These are phyloP conservation scores for Brachionus koreanus DNA, from an alignment of 1,140 invertebrate species.

Conservation along the genomic window DNA sequence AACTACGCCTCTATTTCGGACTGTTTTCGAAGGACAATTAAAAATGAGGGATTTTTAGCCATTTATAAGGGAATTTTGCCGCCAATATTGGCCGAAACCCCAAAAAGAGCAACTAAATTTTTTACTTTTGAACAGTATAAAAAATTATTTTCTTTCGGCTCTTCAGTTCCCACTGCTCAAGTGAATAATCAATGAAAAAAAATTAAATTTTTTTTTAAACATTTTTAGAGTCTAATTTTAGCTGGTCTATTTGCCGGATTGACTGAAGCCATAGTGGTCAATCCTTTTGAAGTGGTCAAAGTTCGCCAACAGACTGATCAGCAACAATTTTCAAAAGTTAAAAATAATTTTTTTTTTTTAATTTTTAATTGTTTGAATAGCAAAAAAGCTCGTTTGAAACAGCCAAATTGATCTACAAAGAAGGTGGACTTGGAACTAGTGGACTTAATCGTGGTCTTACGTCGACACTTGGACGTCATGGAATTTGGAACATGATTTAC, in stretches of 20 bases:
- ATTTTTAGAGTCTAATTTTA: slow-evolving; percentile 71
- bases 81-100: slow-evolving; percentile 86
- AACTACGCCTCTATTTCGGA: slow-evolving; percentile 75
- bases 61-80: slow-evolving; percentile 83
- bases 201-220: slow-evolving; percentile 37
- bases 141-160: slow-evolving; percentile 73
- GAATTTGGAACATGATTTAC: slow-evolving; percentile 84
- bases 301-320: slow-evolving; percentile 66
- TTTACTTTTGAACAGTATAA: slow-evolving; percentile 89
- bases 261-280: slow-evolving; percentile 81
- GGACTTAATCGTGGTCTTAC: slow-evolving; percentile 83
- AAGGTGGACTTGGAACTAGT: slow-evolving; percentile 74
- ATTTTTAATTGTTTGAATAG: slow-evolving; percentile 49
- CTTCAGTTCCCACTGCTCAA: slow-evolving; percentile 47
- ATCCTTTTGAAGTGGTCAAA: slow-evolving; percentile 92
- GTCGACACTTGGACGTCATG: slow-evolving; percentile 79
- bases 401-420: slow-evolving; percentile 71
- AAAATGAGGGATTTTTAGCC: slow-evolving; percentile 67
- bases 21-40: slow-evolving; percentile 82
- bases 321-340: slow-evolving; percentile 54
- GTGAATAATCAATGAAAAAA: slow-evolving; percentile 45
- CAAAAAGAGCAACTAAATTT: slow-evolving; percentile 87
- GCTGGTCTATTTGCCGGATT: slow-evolving; percentile 79
- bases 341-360: background rate
- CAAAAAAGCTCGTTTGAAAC: slow-evolving; percentile 72